Conservation (phyloP, 92 coral and sea anemone species). For the Palythoa heliodiscus region DNA sequence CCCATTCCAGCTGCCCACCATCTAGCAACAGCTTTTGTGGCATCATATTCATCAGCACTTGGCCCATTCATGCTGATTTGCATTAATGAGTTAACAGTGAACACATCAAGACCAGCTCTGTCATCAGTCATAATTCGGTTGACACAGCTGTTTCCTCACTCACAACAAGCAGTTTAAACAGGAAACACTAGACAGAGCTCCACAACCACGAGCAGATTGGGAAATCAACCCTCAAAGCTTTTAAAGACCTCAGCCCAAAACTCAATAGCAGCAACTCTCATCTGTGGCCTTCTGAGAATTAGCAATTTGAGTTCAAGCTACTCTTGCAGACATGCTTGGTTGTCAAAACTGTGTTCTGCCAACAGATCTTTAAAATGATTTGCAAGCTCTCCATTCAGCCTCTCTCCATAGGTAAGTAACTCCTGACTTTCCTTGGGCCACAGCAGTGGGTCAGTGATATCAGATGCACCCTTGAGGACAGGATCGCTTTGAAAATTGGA, state of each 20-base stretch:
- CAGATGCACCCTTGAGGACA: conserved; percentile 11
- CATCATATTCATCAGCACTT: conserved; percentile 39
- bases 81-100: conserved; percentile 49
- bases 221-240: conserved; percentile 39
- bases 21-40: conserved; percentile 45
- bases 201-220: conserved; percentile 33
- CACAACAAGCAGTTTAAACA: conserved; percentile 54
- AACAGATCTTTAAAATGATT: conserved; percentile 28
- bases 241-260: conserved; percentile 45
- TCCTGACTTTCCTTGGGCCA: conserved; percentile 11
- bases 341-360: conserved; percentile 34
- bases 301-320: conserved; percentile 38
- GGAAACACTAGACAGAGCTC: conserved; percentile 48
- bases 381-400: conserved; percentile 1
- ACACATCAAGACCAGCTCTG: conserved; percentile 48
- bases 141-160: conserved; percentile 46
- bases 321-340: conserved; percentile 40
- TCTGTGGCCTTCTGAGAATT: conserved; percentile 1
- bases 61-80: conserved; percentile 53
- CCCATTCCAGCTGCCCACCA: conserved; percentile 37
- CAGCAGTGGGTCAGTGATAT: conserved; percentile 17
- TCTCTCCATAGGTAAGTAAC: conserved; percentile 37
- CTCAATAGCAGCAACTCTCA: conserved; percentile 1
- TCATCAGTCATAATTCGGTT: conserved; percentile 49
- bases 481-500: conserved; percentile 12